These are phyloP conservation scores for Numenius phaeopus DNA, from an alignment of 2,797 vertebrate species.

Conservation along the genomic window DNA sequence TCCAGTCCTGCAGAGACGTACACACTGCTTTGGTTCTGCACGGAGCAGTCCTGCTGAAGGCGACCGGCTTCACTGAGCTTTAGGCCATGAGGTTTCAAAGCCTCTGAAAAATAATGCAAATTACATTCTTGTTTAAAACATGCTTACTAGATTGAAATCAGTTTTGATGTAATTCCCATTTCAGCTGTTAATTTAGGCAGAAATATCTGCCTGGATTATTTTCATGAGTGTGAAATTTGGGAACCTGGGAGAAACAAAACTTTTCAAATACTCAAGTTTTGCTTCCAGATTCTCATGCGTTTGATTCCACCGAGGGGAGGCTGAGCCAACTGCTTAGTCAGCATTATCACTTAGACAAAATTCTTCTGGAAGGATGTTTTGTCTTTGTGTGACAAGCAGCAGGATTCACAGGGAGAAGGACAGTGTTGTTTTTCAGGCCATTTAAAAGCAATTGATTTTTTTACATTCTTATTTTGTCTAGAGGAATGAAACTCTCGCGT, in stretches of 20 bases:
- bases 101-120: neutral
- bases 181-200: neutral
- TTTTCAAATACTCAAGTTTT: neutral
- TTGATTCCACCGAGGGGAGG: neutral
- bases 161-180: neutral
- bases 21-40: neutral
- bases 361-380: neutral
- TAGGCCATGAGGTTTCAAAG: neutral
- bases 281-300: neutral
- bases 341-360: neutral
- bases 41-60: fast-evolving
- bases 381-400: neutral
- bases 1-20: neutral
- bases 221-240: neutral
- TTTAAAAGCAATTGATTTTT: neutral
- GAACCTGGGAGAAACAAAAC: neutral
- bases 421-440: neutral
- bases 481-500: conserved; percentile 82
- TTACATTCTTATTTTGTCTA: conserved; percentile 57
- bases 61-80: neutral
- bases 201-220: conserved; percentile 3
- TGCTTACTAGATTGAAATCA: neutral
- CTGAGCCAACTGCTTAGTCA: neutral
- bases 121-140: neutral
- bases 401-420: neutral